phyloP scores from a whole-genome alignment of 2,888 invertebrate species.

The Neria commutata region DNA sequence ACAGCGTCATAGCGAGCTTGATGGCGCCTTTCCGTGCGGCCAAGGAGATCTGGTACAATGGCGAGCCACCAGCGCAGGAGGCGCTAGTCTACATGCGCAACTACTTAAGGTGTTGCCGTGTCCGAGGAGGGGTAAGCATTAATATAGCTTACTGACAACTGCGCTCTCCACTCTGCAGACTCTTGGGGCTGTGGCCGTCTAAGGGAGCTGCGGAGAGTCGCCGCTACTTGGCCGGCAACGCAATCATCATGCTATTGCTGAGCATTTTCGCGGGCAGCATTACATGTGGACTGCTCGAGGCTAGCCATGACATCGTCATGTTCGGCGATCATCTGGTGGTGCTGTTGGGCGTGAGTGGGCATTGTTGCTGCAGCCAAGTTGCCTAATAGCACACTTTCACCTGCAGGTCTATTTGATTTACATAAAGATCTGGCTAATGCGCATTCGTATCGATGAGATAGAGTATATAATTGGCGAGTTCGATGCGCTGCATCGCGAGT shows the following conservation, averaged over 20 bases:
- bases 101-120: not conserved
- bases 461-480: constrained; percentile 35
- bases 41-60: constrained; percentile 16
- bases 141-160: too few species aligned
- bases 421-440: constrained; percentile 34
- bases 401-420: constrained; percentile 41
- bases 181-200: not conserved
- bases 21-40: not conserved
- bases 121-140: too few species aligned
- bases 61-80: constrained; percentile 8
- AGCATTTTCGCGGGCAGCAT: constrained; percentile 28
- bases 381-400: not conserved
- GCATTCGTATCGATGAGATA: constrained; percentile 35
- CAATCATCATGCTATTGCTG: constrained; percentile 18
- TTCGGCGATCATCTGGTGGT: constrained; percentile 42
- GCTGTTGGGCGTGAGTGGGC: constrained; percentile 38
- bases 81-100: not conserved
- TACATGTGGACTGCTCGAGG: constrained; percentile 37
- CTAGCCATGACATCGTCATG: constrained; percentile 32
- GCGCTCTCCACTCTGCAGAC: not conserved
- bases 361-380: too few species aligned
- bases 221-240: not conserved
- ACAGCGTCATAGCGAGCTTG: too few species aligned
- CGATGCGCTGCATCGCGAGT: constrained; percentile 6
- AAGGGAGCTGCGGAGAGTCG: too few species aligned